These are phyloP conservation scores for Dryobates pubescens DNA, from an alignment of 2,797 vertebrate genomes.

Conservation along the genomic window DNA sequence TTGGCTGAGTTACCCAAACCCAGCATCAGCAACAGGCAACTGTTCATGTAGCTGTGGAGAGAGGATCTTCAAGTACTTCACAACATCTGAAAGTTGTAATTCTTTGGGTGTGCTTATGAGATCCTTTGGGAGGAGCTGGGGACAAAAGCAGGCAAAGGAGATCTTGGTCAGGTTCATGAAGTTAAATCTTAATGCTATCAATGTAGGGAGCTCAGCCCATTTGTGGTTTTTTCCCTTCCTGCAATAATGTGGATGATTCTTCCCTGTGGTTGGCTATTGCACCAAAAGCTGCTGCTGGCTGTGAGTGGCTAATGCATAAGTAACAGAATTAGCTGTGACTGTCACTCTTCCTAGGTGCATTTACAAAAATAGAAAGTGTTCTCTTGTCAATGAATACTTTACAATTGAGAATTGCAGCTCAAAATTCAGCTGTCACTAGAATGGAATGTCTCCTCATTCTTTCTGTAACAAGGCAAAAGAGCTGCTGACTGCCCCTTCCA, in stretches of 20 bases:
- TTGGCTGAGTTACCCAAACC: background rate
- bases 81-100: background rate
- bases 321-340: background rate
- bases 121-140: background rate
- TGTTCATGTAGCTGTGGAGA: background rate
- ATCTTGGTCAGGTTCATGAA: background rate
- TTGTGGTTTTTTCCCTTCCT: background rate
- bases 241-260: background rate
- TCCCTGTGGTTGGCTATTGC: background rate
- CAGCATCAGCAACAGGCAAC: background rate
- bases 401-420: too few species aligned
- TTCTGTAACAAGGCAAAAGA: too few species aligned
- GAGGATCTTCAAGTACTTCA: background rate
- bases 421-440: too few species aligned
- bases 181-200: background rate
- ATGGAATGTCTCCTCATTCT: too few species aligned
- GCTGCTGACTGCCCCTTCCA: too few species aligned
- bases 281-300: background rate
- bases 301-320: fast-evolving
- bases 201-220: background rate
- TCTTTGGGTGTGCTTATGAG: background rate
- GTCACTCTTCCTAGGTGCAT: background rate
- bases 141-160: background rate
- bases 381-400: too few species aligned
- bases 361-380: background rate